These are phyloP conservation scores for Pachypanchax playfairii DNA, from an alignment of 2,113 vertebrate species.

Conservation along the genomic window DNA sequence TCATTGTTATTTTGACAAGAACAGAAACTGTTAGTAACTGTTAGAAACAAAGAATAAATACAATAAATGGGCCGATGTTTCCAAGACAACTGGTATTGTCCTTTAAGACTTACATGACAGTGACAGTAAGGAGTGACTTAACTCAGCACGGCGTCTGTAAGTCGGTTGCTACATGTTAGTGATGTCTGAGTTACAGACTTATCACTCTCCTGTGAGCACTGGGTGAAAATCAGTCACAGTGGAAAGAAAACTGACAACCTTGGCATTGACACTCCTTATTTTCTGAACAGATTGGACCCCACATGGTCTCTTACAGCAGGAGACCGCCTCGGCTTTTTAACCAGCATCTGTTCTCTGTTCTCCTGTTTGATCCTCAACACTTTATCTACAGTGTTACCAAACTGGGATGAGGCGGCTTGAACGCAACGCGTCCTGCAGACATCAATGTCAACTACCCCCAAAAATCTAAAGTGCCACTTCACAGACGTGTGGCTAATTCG, in stretches of 20 bases:
- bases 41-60: not conserved
- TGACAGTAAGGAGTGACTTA: conserved; percentile 4
- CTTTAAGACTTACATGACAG: not conserved
- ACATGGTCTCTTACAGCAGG: conserved; percentile 61
- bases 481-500: conserved; percentile 64
- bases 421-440: conserved; percentile 25
- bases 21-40: not conserved
- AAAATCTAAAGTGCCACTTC: conserved; percentile 62
- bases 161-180: conserved; percentile 24
- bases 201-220: conserved; percentile 36
- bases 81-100: not conserved
- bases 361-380: conserved; percentile 48
- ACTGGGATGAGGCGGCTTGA: conserved; percentile 51
- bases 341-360: conserved; percentile 68
- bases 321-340: conserved; percentile 54
- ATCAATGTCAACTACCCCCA: conserved; percentile 32
- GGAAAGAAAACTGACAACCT: conserved; percentile 65
- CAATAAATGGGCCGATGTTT: not conserved
- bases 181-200: conserved; percentile 39
- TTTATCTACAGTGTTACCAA: conserved; percentile 62
- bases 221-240: conserved; percentile 48
- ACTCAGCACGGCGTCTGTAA: conserved; percentile 12
- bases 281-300: conserved; percentile 73
- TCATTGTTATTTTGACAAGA: not conserved
- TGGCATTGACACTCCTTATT: conserved; percentile 46